Evolutionary conservation across 2,888 invertebrate species (phyloP), one percentile per base, ranked within the genome.

Genomic region (Mythimna lalbum): DNA sequence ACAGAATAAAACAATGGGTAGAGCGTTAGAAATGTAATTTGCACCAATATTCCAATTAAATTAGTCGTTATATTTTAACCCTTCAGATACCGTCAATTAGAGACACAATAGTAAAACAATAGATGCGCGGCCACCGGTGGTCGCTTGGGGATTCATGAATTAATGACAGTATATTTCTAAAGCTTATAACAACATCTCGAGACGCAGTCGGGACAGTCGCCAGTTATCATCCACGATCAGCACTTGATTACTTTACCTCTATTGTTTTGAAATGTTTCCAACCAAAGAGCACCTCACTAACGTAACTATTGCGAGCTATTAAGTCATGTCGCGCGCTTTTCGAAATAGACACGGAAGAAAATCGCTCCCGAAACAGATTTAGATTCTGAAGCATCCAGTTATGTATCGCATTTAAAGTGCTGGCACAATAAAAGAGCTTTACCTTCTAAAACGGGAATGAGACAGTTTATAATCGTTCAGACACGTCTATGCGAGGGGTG

Each of bases 401-500:
- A 66, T 71, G 64, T 75, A 72, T 79, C 68, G 63, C 33, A 72
- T 84, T 78, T 76, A 74, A 72, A 83, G 73, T 80, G 80, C 76
- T 80, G 73, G 78, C 70, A 80, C 78, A 89, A 88, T 88, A 89
- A 89, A 89, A 90, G 83, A 73, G 82, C 83, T 88, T 88, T 87
- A 88, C 85, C 84, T 89, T 92, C 93, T 93, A 92, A 91, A 93
- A 90, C 87, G 88, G 93, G 91, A 91, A 76, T 80, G 78, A 82
- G 83, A 70, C 73, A 67, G 82, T 86, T 86, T 87, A 86, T 81
- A 89, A 86, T 86, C 80, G 72, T 70, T 80, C 81, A 79, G 78
- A 76, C 76, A 77, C 66, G 86, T 83, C 82, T 87, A 82, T 85
- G 69, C 56, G 81, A 81, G 88, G 85, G 87, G 89, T 90, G 90